A percentile compares a stretch with the other conserved stretches of the same genome.
Conservation (phyloP, 2,113 vertebrate genomes). For the Prochilodus magdalenae region DNA sequence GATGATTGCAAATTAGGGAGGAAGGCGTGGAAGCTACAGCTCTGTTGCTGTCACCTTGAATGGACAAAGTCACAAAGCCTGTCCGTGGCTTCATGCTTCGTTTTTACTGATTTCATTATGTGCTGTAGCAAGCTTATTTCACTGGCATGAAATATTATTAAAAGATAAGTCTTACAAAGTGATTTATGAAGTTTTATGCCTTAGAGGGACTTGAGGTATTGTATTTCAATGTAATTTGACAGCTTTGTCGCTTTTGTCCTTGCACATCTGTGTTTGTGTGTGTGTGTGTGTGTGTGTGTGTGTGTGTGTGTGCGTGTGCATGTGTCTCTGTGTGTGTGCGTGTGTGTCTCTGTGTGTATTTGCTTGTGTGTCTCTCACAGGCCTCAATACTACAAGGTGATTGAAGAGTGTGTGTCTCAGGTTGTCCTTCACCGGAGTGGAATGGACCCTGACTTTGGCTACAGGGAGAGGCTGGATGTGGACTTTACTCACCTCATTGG, state of each 20-base stretch:
- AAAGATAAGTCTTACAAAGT: constrained; percentile 36
- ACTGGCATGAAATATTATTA: constrained; percentile 40
- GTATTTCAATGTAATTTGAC: constrained; percentile 42
- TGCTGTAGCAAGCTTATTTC: constrained; percentile 61
- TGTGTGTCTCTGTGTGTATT: background rate
- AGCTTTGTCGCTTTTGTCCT: constrained; percentile 63
- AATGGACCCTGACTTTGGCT: constrained; percentile 94
- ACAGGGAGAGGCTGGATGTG: constrained; percentile 88
- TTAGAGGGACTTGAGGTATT: background rate
- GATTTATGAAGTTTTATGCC: constrained; percentile 41
- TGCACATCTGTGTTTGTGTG: background rate
- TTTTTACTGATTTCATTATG: constrained; percentile 74
- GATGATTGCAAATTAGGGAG: constrained; percentile 78
- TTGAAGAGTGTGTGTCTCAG: constrained; percentile 95
- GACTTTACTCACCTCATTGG: constrained; percentile 92
- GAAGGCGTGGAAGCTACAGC: constrained; percentile 57
- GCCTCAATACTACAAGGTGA: constrained; percentile 97
- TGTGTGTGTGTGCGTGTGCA: background rate
- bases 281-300: constrained; percentile 17
- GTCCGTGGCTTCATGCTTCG: constrained; percentile 42
- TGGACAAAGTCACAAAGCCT: constrained; percentile 59
- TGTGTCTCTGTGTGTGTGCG: constrained; percentile 20
- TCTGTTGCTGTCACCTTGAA: constrained; percentile 76
- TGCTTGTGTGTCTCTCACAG: constrained; percentile 70
- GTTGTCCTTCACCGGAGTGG: constrained; percentile 93